A percentile compares a stretch with the other conserved stretches of the same genome.
Conservation (phyloP, 2,113 vertebrate species). For the Riparia riparia region DNA sequence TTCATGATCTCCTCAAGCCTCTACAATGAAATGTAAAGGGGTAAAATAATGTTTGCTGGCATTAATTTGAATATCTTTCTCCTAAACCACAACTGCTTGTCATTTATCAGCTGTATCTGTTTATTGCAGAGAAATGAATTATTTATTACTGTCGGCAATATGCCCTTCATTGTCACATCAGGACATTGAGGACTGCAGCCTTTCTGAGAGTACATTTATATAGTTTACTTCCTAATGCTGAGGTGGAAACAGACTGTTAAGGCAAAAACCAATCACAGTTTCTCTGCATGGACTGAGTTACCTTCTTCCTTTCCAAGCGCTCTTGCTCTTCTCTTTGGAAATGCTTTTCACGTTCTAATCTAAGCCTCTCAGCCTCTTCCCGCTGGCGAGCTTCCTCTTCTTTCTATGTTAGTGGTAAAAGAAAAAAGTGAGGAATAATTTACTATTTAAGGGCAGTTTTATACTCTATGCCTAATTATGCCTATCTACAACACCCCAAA, state of each 20-base stretch:
- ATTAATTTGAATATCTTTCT: background rate
- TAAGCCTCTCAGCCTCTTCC: constrained; percentile 86
- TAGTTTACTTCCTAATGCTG: background rate
- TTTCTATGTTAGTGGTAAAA: constrained; percentile 68
- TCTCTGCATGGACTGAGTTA: constrained; percentile 43
- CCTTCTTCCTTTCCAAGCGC: constrained; percentile 96
- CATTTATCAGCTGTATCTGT: background rate
- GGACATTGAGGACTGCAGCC: background rate
- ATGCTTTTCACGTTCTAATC: constrained; percentile 90
- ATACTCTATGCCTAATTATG: background rate
- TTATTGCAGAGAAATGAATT: background rate
- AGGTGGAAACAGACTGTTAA: background rate
- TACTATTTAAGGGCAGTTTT: background rate
- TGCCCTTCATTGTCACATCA: background rate
- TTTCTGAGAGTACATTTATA: background rate
- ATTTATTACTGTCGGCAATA: background rate
- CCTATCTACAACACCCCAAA: background rate
- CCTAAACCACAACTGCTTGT: background rate
- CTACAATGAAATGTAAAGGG: constrained; percentile 71
- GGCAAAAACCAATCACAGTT: background rate
- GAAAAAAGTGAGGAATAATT: background rate
- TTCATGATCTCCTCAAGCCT: constrained; percentile 98
- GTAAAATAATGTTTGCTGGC: background rate
- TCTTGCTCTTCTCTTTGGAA: constrained; percentile 96
- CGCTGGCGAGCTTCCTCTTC: constrained; percentile 89